Base-by-base conservation (phyloP, 1,140 invertebrate genomes). In the Sarcophaga peregrina region DNA sequence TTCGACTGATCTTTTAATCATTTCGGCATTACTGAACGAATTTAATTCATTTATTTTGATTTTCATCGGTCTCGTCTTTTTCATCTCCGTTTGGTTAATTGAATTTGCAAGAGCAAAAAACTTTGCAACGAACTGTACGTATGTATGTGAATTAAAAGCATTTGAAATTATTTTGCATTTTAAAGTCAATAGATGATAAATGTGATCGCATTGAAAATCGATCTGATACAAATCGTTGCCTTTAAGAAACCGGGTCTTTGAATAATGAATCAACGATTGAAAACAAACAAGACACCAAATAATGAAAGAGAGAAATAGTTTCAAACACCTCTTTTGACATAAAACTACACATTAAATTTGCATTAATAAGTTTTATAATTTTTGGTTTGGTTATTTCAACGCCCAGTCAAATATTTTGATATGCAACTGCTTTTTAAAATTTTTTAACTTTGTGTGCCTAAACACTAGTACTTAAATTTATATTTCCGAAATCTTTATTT, bases 161-260 rank as follows among this genome's bases (percentile, higher is more conserved):
- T 58, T 58, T 58, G 13, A 58, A n/a, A 13, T 58, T 58, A 4
- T 54, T 58, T 58, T 58, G 15, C 13, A 7, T 58, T 58, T 13
- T 54, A 58, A n/a, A 15, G 15, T 58, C 15, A 58, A 13, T 58
- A n/a, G 13, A 58, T 58, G 54, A 58, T 58, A 13, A 58, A 58
- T 58, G 54, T 58, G 54, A 58, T 58, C 54, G 54, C 54, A 58
- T 58, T 13, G n/a, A 58, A 58, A 58, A 58, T 58, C 54, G 54
- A 58, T 58, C 15, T n/a, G 54, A 58, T 58, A 58, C 54, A 58
- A n/a, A 58, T 58, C 54, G n/a, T n/a, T 58, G 54, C 13, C 13
- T n/a, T 58, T 37, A 37, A 37, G 25, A 58, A 58, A 58, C 15
- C 15, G 11, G 54, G 25, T 37, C 15, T 58, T 58, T 58, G 54